These are phyloP conservation scores for Chiropotes sagulatus DNA, from an alignment of 2,797 vertebrate species.

Conservation along the genomic window DNA sequence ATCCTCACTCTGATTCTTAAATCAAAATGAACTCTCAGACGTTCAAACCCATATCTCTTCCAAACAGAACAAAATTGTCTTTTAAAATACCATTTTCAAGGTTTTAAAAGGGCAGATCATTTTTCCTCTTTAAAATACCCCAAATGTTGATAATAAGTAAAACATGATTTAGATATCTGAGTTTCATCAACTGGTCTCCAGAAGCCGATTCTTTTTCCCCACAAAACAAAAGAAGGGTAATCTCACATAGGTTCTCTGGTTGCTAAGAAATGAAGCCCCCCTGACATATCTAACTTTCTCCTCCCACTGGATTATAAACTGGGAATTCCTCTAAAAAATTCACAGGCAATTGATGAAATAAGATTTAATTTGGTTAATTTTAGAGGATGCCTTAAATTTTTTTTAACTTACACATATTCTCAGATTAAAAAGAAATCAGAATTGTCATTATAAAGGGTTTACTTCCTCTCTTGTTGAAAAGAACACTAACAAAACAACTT, in stretches of 20 bases:
- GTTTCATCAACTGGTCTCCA: background rate
- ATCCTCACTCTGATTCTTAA: background rate
- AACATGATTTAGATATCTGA: background rate
- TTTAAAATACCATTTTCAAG: background rate
- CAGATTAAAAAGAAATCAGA: background rate
- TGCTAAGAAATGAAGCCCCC: background rate
- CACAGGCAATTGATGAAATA: background rate
- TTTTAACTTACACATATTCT: background rate
- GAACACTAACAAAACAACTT: background rate
- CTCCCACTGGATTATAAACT: background rate
- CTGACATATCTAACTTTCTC: background rate
- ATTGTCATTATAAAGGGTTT: background rate
- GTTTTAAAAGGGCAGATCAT: background rate
- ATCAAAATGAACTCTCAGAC: background rate
- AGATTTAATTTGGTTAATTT: background rate
- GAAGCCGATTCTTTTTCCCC: background rate
- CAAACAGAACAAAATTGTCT: background rate
- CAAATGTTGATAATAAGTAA: background rate
- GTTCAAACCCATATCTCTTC: background rate
- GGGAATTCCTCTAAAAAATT: background rate
- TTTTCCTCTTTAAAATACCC: background rate
- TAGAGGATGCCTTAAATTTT: background rate
- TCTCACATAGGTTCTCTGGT: rapidly evolving
- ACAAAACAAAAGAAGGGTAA: background rate
- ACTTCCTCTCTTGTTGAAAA: background rate